A percentile compares a stretch with the other conserved stretches of the same genome.
These are phyloP conservation scores for Ptyas mucosa DNA, from an alignment of 2,113 vertebrate species.

Conservation along the genomic window DNA sequence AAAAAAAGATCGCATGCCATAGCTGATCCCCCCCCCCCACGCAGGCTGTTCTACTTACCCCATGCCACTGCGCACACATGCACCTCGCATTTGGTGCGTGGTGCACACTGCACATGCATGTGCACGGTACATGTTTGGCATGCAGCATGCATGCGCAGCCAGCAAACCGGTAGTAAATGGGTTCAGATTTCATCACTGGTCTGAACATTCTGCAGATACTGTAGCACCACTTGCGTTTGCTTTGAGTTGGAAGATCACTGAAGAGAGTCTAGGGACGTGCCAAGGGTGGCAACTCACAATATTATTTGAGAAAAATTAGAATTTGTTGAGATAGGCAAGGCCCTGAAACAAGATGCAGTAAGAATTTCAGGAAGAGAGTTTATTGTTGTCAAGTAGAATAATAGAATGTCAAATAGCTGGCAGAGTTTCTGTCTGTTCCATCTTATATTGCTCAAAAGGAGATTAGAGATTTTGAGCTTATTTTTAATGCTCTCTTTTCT, in stretches of 20 bases:
- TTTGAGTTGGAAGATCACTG: neutral
- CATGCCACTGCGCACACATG: too few relatives aligned
- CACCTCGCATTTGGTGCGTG: too few relatives aligned
- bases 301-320: neutral
- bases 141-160: too few relatives aligned
- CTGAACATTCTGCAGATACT: neutral
- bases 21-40: too few relatives aligned
- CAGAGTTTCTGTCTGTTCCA: neutral
- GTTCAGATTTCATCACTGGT: too few relatives aligned
- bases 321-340: neutral
- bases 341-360: neutral
- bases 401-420: neutral
- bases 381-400: neutral
- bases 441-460: neutral
- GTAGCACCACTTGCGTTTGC: neutral
- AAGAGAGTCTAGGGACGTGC: neutral
- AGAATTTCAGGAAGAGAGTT: neutral
- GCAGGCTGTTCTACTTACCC: too few relatives aligned
- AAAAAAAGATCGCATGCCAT: too few relatives aligned
- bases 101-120: too few relatives aligned
- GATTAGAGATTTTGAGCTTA: neutral
- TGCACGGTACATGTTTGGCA: too few relatives aligned
- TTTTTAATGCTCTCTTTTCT: neutral
- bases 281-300: neutral
- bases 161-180: too few relatives aligned